Evolutionary conservation across 1,140 invertebrate genomes (phyloP), one percentile per base, ranked within the genome.

Genomic region (Lineus longissimus): DNA sequence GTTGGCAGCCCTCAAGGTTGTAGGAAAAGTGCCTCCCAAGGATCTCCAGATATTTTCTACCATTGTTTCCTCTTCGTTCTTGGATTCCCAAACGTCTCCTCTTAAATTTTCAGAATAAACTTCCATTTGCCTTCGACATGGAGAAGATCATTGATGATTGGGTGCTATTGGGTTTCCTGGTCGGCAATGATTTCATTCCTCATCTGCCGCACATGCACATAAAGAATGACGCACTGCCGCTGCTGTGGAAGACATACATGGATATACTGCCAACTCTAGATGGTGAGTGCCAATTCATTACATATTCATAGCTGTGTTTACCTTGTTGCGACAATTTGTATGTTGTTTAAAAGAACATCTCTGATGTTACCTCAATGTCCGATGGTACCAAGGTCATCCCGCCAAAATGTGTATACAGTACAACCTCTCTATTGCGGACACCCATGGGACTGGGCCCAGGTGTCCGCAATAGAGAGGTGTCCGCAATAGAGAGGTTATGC

Each of bases 171-270:
- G 91, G 93, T 1, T 97, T 97, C 79, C 82, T 98, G 29, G 90
- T 98, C 6, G 95, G 95, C 47, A 98, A 98, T 81, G 95, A 98
- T 82, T 98, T 98, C 81, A 92, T 98, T 72, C 95, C 95, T 0
- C 87, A 97, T 82, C 83, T 98, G 59, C 95, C 95, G 30, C 88
- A 95, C 78, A 85, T 98, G 76, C 93, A 98, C 78, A 97, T 99
- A 70, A 86, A 87, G 60, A 89, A 92, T 74, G 92, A 93, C 74
- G 93, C 93, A 33, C 76, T 98, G 55, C 90, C 92, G 0, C 78
- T 91, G 43, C 83, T 99, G 40, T 98, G 95, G 82, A 86, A 88
- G 70, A 89, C 89, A 1, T 99, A 98, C 76, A 95, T 91, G 77
- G 85, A 88, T 30, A 87, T 95, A 25, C 82, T 98, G 67, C 93